Conservation (phyloP, 2,113 vertebrate species). For the Bungarus multicinctus region DNA sequence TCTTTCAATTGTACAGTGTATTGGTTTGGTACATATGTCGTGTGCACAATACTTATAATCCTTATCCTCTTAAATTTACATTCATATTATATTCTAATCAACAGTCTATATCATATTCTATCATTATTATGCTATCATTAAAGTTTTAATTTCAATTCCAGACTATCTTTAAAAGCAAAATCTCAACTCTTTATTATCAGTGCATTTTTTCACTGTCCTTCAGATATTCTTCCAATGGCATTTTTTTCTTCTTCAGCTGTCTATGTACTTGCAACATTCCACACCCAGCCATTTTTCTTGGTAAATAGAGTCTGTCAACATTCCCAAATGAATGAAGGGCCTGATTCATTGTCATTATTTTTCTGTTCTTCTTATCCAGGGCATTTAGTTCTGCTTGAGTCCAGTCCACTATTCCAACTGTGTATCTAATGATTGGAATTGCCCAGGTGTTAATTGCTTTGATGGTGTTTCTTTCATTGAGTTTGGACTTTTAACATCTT, state of each 20-base stretch:
- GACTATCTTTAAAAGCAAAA: no score
- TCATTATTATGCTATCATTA: no score
- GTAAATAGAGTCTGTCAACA: not conserved
- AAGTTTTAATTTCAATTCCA: no score
- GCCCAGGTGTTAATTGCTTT: not conserved
- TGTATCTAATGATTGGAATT: not conserved
- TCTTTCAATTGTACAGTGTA: no score
- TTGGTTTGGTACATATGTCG: no score
- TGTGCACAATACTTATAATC: no score
- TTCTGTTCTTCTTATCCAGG: not conserved
- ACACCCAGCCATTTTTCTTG: not conserved
- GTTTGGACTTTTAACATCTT: not conserved
- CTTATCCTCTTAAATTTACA: no score
- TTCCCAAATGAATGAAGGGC: not conserved
- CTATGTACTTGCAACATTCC: not conserved
- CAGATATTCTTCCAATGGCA: not conserved
- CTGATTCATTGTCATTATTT: not conserved
- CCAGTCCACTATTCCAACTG: not conserved
- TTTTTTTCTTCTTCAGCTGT: not conserved
- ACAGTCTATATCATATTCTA: no score
- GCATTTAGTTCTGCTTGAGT: not conserved
- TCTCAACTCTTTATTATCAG: no score
- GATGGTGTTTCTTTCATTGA: not conserved
- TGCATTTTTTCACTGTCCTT: not conserved
- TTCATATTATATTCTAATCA: no score